These are phyloP conservation scores for Leguminivora glycinivorella DNA, from an alignment of 1,140 invertebrate species.

Conservation along the genomic window DNA sequence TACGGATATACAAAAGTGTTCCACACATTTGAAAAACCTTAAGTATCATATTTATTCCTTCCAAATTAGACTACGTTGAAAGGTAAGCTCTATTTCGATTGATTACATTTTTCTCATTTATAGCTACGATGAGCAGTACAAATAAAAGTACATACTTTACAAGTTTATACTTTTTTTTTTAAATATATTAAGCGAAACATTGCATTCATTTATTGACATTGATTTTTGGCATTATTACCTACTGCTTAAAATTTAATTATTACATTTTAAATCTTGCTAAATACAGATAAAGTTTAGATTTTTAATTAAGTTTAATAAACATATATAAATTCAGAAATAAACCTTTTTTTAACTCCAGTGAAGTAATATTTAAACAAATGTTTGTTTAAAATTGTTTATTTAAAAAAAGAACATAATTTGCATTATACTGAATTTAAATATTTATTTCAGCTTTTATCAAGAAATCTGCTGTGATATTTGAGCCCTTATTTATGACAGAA, in stretches of 20 bases:
- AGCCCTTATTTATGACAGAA: slow-evolving; percentile 26
- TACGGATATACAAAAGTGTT: background rate
- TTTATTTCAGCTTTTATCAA: slow-evolving; percentile 17
- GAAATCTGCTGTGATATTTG: slow-evolving; percentile 28
- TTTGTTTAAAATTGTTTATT: too few species aligned
- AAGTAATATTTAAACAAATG: too few species aligned
- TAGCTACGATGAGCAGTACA: background rate
- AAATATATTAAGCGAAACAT: background rate
- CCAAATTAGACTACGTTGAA: background rate
- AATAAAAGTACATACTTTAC: background rate
- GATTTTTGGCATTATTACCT: background rate
- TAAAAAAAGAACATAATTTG: background rate
- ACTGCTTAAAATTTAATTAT: background rate
- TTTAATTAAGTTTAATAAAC: background rate
- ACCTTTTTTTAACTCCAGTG: too few species aligned
- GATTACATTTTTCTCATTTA: background rate
- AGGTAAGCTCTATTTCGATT: background rate
- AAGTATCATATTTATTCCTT: background rate
- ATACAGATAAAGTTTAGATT: background rate
- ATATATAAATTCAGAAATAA: too few species aligned
- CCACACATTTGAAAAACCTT: background rate
- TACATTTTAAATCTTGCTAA: background rate
- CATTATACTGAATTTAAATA: background rate
- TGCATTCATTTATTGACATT: background rate
- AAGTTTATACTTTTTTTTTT: too few species aligned